These are phyloP conservation scores for Liparis tanakae DNA, from an alignment of 2,797 vertebrate species.

Conservation along the genomic window DNA sequence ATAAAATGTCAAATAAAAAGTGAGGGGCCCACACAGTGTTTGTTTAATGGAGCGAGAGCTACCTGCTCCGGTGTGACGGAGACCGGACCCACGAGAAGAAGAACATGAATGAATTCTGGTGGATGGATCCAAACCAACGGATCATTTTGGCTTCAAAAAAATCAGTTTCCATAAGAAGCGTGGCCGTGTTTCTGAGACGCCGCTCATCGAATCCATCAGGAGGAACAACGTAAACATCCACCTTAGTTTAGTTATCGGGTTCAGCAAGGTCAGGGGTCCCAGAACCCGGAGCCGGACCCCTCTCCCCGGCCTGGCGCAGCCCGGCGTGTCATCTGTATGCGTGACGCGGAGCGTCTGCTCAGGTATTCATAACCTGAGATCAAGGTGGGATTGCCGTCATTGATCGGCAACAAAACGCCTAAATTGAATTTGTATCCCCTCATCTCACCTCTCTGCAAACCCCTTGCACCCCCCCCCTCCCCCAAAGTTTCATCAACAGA, in stretches of 20 bases:
- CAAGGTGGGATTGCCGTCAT: slow-evolving; percentile 78
- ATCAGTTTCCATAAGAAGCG: not conserved
- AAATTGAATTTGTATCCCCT: slow-evolving; percentile 84
- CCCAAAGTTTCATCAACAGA: not conserved
- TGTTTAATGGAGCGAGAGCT: slow-evolving; percentile 97
- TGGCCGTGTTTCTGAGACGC: not conserved
- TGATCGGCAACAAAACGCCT: slow-evolving; percentile 75
- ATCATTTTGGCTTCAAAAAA: not conserved
- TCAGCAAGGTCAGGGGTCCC: not conserved
- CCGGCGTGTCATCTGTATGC: slow-evolving; percentile 62
- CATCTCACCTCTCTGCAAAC: slow-evolving; percentile 65
- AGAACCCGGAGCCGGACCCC: not conserved
- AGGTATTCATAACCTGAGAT: slow-evolving; percentile 81
- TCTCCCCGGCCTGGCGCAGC: not conserved
- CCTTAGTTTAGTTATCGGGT: not conserved
- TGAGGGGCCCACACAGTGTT: slow-evolving; percentile 93
- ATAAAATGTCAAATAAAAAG: slow-evolving; percentile 99
- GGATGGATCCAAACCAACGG: not conserved
- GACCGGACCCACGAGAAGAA: too few species aligned
- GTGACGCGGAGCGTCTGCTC: slow-evolving; percentile 57
- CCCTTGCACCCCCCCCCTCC: slow-evolving; percentile 15
- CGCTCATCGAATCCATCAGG: slow-evolving; percentile 3
- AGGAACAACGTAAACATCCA: slow-evolving; percentile 21
- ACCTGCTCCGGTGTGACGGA: slow-evolving; percentile 91
- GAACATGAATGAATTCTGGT: not conserved